Conservation (phyloP, 1,140 invertebrate species). For the Belonocnema kinseyi region DNA sequence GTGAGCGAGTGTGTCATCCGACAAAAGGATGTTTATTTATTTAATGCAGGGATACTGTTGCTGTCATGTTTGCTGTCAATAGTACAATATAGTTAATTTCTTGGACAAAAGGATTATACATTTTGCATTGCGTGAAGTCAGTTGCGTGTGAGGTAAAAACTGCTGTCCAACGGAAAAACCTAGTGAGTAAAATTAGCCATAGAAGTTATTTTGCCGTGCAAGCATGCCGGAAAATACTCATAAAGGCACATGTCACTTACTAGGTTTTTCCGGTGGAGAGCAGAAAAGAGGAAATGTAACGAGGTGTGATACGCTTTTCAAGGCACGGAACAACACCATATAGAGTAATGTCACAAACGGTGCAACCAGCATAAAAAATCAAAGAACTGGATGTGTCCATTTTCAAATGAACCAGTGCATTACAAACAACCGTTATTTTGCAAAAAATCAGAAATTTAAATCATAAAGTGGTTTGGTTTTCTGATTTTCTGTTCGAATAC, state of each 20-base stretch:
- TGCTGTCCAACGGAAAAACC: too few species aligned
- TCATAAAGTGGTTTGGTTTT: too few species aligned
- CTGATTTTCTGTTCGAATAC: too few species aligned
- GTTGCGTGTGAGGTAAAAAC: slow-evolving; percentile 35
- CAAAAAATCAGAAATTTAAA: too few species aligned
- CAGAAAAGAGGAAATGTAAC: slow-evolving; percentile 27
- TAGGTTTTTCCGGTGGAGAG: too few species aligned
- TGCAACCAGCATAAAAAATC: slow-evolving; percentile 51
- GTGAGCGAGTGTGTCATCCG: slow-evolving; percentile 59
- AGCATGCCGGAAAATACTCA: too few species aligned
- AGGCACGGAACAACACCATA: slow-evolving; percentile 36
- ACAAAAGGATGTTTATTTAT: slow-evolving; percentile 59
- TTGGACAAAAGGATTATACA: slow-evolving; percentile 13
- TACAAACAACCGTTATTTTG: too few species aligned
- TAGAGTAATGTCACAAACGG: slow-evolving; percentile 52
- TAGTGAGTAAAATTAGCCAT: too few species aligned
- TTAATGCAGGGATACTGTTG: slow-evolving; percentile 25
- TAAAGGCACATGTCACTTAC: too few species aligned
- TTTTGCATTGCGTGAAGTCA: slow-evolving; percentile 37
- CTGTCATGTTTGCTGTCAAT: slow-evolving; percentile 23
- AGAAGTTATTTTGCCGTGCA: too few species aligned
- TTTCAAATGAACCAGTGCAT: not conserved
- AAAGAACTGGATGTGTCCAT: slow-evolving; percentile 9
- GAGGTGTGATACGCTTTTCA: slow-evolving; percentile 39
- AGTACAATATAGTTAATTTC: slow-evolving; percentile 33